Base-by-base conservation (phyloP, 2,888 invertebrate genomes). In the Lasiommata megera region DNA sequence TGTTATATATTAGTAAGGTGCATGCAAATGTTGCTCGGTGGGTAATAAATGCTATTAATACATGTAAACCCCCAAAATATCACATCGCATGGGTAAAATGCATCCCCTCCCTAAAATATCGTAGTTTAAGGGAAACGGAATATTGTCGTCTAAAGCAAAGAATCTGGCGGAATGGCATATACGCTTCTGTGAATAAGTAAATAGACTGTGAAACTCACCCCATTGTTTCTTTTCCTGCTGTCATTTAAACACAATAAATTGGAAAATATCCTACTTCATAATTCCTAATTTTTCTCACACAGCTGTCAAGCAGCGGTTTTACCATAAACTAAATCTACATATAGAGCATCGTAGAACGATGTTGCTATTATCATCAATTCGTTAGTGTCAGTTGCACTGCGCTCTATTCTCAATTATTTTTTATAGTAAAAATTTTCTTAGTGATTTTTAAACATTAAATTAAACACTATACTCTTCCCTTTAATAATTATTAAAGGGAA, bases 211-310 rank as follows among this genome's bases (percentile, higher is more conserved):
- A 48, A 74, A 92, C 93, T 93, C 84, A 95, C 95, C 95, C 95
- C 95, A 95, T 95, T 72, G 93, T 93, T 91, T 95, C 95, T 91
- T 94, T 95, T 91, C 95, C 95, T 85, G 93, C 94, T 92, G 95
- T 95, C 95, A 95, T 95, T 93, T 93, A 93, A 85, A 87, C 80
- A 82, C 82, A 77, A 77, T 84, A 83, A 79, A 79, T 78, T 76
- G 67, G 72, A 82, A 83, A 71, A 66, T 67, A 62, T 77, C 65
- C 62, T 68, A 72, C 67, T 72, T 71, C 72, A 72, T 72, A 70
- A 69, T 72, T 68, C 66, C 58, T 62, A 65, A 70, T 66, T 70
- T 68, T 64, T 63, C 62, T 63, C 62, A 66, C 67, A 67, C 69
- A 69, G 68, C 71, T 71, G 72, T 70, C 69, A 72, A 66, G 66